phyloP scores from a whole-genome alignment of 2,797 vertebrate species.

The Tokudaia muenninki region DNA sequence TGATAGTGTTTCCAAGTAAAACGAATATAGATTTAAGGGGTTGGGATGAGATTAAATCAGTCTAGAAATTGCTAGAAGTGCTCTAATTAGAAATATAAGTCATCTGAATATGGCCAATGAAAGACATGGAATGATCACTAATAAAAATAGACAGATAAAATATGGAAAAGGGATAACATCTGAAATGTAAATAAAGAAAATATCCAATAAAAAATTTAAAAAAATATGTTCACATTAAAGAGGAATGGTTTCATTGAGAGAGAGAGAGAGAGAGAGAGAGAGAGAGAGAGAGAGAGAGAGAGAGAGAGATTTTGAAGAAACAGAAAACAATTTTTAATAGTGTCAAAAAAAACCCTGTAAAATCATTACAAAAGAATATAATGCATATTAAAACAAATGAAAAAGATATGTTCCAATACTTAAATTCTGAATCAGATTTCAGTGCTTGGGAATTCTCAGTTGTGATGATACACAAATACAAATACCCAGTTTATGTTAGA shows the following conservation, averaged over 20 bases:
- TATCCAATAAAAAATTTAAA: too few species aligned
- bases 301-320: neutral
- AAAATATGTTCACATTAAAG: neutral
- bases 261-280: neutral
- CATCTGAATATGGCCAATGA: neutral
- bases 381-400: neutral
- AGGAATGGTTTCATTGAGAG: neutral
- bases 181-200: too few species aligned
- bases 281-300: too few species aligned
- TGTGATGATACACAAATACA: neutral
- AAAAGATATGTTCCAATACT: neutral
- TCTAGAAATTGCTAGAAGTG: neutral
- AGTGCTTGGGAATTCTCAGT: neutral
- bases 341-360: neutral
- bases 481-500: neutral
- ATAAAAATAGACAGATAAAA: neutral
- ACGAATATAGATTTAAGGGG: neutral
- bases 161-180: neutral
- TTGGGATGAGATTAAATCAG: neutral
- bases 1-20: neutral
- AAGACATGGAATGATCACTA: neutral
- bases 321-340: neutral
- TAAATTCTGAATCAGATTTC: neutral
- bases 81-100: neutral
- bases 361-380: neutral